Conservation (phyloP, 2,888 invertebrate species). For the Schizaphis graminum region DNA sequence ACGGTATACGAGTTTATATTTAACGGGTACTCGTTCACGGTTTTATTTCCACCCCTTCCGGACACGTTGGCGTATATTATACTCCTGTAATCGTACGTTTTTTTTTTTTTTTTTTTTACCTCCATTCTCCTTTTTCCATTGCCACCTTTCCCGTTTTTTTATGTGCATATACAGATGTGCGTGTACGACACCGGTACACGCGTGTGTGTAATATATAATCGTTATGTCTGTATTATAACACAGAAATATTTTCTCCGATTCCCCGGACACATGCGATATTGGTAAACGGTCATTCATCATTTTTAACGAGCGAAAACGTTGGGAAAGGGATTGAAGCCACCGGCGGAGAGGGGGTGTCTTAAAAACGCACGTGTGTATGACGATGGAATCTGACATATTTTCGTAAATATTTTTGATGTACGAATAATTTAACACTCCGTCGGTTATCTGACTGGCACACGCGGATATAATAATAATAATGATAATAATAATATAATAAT, state of each 20-base stretch:
- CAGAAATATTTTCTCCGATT: not conserved
- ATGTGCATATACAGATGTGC: not conserved
- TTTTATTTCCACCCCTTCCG: not conserved
- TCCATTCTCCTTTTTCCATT: not conserved
- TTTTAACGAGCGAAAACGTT: constrained; percentile 51
- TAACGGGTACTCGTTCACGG: not conserved
- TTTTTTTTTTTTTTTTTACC: not conserved
- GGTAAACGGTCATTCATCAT: constrained; percentile 51
- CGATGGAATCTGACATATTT: constrained; percentile 36
- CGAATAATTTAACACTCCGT: constrained; percentile 50
- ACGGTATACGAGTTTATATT: not conserved
- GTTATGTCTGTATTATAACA: not conserved
- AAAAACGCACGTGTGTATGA: constrained; percentile 36
- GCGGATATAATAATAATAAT: not conserved
- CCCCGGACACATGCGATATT: constrained; percentile 6
- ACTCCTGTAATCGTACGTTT: not conserved
- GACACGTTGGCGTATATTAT: not conserved
- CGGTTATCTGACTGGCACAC: constrained; percentile 11
- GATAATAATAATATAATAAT: constrained; percentile 13
- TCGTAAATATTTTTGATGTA: constrained; percentile 32
- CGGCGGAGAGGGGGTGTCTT: not conserved
- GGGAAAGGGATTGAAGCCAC: not conserved
- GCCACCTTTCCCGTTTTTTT: not conserved
- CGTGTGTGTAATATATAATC: not conserved
- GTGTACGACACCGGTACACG: not conserved